These are phyloP conservation scores for Drosophila truncata DNA, from an alignment of 1,140 invertebrate species.

Conservation along the genomic window DNA sequence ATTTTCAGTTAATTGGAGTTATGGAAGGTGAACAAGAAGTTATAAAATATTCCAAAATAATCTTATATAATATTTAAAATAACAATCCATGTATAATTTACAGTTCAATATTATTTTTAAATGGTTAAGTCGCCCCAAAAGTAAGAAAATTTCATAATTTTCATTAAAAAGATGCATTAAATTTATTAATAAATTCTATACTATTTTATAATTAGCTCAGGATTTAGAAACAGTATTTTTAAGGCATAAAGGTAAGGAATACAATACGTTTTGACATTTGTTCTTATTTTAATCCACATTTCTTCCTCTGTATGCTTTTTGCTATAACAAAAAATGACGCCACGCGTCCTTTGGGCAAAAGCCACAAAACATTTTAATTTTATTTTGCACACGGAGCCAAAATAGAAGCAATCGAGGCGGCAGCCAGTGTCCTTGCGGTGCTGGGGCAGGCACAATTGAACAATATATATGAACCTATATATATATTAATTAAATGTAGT, in stretches of 20 bases:
- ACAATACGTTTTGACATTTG: background rate
- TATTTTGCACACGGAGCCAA: slow-evolving; percentile 56
- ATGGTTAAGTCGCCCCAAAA: no score
- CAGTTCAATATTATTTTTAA: no score
- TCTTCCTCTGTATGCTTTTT: slow-evolving; percentile 31
- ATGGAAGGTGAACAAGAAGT: no score
- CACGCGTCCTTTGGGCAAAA: slow-evolving; percentile 71
- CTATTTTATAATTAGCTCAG: background rate
- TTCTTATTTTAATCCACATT: background rate
- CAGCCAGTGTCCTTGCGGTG: slow-evolving; percentile 47
- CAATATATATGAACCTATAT: slow-evolving; percentile 49
- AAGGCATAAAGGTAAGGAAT: background rate
- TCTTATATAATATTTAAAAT: no score
- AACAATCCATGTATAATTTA: no score
- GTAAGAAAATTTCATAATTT: no score
- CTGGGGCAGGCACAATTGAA: slow-evolving; percentile 53
- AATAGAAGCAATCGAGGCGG: slow-evolving; percentile 27
- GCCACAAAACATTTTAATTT: slow-evolving; percentile 79
- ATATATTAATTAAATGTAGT: slow-evolving; percentile 73
- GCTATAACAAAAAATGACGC: slow-evolving; percentile 57
- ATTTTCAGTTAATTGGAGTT: no score
- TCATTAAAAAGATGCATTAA: no score
- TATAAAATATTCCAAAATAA: no score
- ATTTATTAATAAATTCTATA: no score
- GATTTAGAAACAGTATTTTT: background rate